These are phyloP conservation scores for Crossocerus cetratus DNA, from an alignment of 2,888 invertebrate species.

Conservation along the genomic window DNA sequence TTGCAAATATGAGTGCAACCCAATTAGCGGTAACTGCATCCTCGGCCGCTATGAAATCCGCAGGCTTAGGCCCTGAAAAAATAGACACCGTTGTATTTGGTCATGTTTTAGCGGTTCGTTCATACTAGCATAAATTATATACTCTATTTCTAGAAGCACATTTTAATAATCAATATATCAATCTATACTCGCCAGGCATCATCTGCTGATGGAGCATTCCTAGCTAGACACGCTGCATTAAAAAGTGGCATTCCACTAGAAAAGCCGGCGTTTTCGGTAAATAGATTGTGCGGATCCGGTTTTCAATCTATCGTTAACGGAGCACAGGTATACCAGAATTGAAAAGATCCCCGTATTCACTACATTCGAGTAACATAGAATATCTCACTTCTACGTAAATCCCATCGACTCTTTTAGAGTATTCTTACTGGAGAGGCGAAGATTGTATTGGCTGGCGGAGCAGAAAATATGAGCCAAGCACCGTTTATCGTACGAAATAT, in stretches of 20 bases:
- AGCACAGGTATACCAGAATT: constrained; percentile 86
- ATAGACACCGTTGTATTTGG: constrained; percentile 95
- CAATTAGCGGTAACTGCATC: constrained; percentile 90
- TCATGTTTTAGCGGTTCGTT: constrained; percentile 89
- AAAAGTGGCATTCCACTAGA: constrained; percentile 91
- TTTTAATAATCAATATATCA: background rate
- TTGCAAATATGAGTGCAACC: constrained; percentile 85
- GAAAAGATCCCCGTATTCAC: no score
- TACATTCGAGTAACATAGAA: background rate
- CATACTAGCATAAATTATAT: background rate
- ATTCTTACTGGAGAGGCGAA: constrained; percentile 90
- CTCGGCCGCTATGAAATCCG: constrained; percentile 87
- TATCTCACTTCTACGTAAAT: background rate
- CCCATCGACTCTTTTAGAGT: constrained; percentile 81
- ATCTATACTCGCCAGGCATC: constrained; percentile 42
- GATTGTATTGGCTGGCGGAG: constrained; percentile 93
- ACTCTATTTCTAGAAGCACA: no score
- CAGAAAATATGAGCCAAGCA: constrained; percentile 96
- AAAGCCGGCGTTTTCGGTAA: constrained; percentile 91
- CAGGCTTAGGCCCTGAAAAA: constrained; percentile 89
- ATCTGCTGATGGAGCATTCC: constrained; percentile 88
- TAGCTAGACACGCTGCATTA: constrained; percentile 92
- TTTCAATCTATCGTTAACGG: constrained; percentile 96
- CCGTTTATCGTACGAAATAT: constrained; percentile 91
- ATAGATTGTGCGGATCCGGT: constrained; percentile 97